Base-by-base conservation (phyloP, 2,113 vertebrate genomes). In the Thymallus thymallus region DNA sequence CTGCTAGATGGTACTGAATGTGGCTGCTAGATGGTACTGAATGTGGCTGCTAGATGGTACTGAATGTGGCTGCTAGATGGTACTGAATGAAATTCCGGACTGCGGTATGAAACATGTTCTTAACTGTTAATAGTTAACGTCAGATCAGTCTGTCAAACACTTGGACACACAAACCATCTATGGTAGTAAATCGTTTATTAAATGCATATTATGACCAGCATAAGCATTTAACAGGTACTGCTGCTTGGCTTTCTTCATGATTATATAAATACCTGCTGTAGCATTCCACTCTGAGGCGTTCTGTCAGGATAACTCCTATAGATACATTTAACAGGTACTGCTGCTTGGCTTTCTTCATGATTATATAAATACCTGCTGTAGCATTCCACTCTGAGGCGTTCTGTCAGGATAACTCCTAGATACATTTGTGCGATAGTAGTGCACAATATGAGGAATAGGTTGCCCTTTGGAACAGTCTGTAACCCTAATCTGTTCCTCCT, bases 261-360 rank as follows among this genome's bases (percentile, higher is more conserved):
- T 2, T 9, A 60, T 60, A 60, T 2, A 24, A 63, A 12, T 63
- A 63, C 13, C 61, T 63, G 61, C 61, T 63, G 18, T 84, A 86
- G 85, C 88, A 26, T 81, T 85, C 9, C 69, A 80, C 75, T 77
- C 20, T 26, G 63, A 24, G 26, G 61, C 61, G 16, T 83, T 86
- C 51, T 55, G 6, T 6, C 3, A 30, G 29, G 68, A 24, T 56
- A 29, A 32, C 41, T 14, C 76, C 84, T n/a, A n/a, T 41, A 3
- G 35, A 83, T 18, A 51, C 48, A 18, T 3, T 0, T 41, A n/a
- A n/a, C 56, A 60, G 12, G 5, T 22, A 48, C 20, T 65, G n/a
- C 56, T 56, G 5, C 29, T 23, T n/a, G 14, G 20, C 56, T n/a
- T 60, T 60, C 20, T 22, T 22, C n/a, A 3, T n/a, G 18, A n/a